phyloP scores from a whole-genome alignment of 1,140 invertebrate species.

The Drosophila littoralis region DNA sequence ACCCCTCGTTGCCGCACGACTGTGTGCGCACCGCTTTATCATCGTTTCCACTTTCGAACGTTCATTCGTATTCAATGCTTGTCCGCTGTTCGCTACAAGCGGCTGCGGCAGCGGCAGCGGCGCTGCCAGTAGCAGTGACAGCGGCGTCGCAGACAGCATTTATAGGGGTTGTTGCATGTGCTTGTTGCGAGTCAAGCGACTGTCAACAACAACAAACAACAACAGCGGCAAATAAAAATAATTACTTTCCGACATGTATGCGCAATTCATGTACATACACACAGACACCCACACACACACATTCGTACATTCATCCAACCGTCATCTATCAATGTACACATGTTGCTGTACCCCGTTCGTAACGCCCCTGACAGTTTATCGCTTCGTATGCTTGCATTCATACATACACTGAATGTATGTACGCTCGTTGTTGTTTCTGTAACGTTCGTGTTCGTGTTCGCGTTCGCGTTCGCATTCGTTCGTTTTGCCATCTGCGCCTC shows the following conservation, averaged over 20 bases:
- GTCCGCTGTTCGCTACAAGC: slow-evolving; percentile 43
- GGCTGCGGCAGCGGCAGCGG: slow-evolving; percentile 11
- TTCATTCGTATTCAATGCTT: slow-evolving; percentile 63
- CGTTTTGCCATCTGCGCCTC: slow-evolving; percentile 58
- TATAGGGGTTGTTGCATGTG: slow-evolving; percentile 29
- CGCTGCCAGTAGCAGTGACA: slow-evolving; percentile 22
- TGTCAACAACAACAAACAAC: slow-evolving; percentile 3
- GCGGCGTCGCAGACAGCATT: slow-evolving; percentile 37
- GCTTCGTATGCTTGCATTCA: slow-evolving; percentile 42
- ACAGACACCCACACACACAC: background rate
- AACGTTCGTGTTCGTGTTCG: slow-evolving; percentile 49
- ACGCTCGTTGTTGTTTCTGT: slow-evolving; percentile 29
- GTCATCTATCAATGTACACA: slow-evolving; percentile 21
- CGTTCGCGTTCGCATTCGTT: slow-evolving; percentile 43
- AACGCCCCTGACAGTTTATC: slow-evolving; percentile 50
- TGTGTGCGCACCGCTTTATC: slow-evolving; percentile 57
- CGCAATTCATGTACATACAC: background rate
- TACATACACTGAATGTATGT: slow-evolving; percentile 24
- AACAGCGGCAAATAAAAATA: slow-evolving; percentile 16
- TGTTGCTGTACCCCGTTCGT: slow-evolving; percentile 19
- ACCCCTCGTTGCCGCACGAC: slow-evolving; percentile 66
- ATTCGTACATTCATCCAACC: slow-evolving; percentile 12
- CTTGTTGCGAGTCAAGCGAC: too few relatives aligned
- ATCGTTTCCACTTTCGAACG: slow-evolving; percentile 47
- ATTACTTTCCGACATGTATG: slow-evolving; percentile 26